Percentiles rank a stretch among this genome's conserved stretches.
Conservation (phyloP, 2,113 vertebrate species). For the Myodes glareolus region DNA sequence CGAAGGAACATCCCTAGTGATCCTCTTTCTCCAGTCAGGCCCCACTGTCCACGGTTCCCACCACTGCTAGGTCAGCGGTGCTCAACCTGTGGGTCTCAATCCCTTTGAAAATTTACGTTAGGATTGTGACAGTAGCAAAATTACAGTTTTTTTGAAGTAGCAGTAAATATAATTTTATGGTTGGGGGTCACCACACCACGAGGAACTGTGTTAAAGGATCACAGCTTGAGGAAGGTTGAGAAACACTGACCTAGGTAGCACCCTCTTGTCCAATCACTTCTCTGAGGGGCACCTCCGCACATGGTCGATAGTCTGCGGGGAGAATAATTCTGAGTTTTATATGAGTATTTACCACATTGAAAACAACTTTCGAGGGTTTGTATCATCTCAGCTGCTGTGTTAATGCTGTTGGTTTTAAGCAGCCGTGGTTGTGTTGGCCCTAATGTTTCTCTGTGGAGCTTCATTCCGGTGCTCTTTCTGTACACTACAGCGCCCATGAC, state of each 20-base stretch:
- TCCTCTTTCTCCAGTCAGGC: not conserved
- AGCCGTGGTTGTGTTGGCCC: not conserved
- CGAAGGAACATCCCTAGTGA: not conserved
- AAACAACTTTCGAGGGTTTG: not conserved
- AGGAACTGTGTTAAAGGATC: not conserved
- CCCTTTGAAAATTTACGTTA: not conserved
- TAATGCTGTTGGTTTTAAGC: constrained; percentile 38
- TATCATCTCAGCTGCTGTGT: not conserved
- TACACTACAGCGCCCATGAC: not conserved
- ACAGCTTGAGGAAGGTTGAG: not conserved
- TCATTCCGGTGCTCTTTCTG: not conserved
- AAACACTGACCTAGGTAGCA: not conserved
- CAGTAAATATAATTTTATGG: not conserved
- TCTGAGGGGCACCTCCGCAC: not conserved
- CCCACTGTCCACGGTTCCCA: too few relatives aligned
- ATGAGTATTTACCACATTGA: not conserved
- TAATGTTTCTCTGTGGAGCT: not conserved
- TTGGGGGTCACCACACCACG: not conserved
- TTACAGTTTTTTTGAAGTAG: not conserved
- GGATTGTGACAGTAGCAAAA: not conserved
- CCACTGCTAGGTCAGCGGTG: not conserved
- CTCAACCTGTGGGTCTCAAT: not conserved
- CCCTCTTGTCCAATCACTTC: not conserved
- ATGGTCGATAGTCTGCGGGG: not conserved
- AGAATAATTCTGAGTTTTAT: not conserved